These are phyloP conservation scores for Leucopternis melanops DNA, from an alignment of 2,113 vertebrate species.

Conservation along the genomic window DNA sequence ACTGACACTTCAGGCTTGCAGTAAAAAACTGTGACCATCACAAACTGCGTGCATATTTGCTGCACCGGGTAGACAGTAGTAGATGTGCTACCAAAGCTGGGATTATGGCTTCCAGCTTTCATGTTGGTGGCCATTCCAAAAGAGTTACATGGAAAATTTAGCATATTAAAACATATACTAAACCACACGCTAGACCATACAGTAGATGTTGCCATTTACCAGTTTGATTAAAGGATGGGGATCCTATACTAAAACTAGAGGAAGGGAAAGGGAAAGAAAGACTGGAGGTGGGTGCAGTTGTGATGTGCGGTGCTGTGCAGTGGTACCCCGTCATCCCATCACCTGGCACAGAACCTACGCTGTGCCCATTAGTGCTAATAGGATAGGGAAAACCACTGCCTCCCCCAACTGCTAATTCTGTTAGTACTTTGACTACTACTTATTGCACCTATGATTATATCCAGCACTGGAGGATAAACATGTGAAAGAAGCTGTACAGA, in stretches of 20 bases:
- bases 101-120: not conserved
- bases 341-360: not conserved
- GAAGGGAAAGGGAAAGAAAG: not conserved
- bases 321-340: not conserved
- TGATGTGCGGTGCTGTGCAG: not conserved
- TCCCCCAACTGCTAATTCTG: rapidly evolving
- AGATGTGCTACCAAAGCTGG: not conserved
- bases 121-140: not conserved
- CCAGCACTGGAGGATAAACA: not conserved
- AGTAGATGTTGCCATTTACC: not conserved
- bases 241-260: too few species aligned
- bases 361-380: not conserved
- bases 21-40: not conserved
- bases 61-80: not conserved
- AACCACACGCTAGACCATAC: not conserved
- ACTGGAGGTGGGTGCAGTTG: not conserved
- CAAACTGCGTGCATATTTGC: rapidly evolving
- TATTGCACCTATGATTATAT: not conserved
- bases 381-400: not conserved
- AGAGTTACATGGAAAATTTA: not conserved
- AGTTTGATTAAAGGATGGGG: not conserved
- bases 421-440: not conserved
- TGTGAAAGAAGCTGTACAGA: not conserved
- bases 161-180: not conserved
- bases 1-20: too few species aligned